Evolutionary conservation across 2,888 invertebrate genomes (phyloP).

Genomic region (Atethmia centrago): DNA sequence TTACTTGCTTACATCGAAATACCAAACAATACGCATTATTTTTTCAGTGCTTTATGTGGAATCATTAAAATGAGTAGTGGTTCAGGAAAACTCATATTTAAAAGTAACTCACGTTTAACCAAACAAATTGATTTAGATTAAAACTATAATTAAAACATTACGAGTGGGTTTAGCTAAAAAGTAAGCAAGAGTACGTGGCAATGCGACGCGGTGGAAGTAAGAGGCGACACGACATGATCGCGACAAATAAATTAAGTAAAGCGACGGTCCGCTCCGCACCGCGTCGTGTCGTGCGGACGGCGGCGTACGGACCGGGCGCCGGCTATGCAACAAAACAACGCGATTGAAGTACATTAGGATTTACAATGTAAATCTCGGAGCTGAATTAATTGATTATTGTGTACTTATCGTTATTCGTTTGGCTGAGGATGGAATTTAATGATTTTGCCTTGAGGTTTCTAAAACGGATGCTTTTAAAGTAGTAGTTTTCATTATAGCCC

Average conservation of each 20-base stretch:
- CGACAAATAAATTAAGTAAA: slow-evolving; percentile 63
- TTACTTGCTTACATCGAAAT: not conserved
- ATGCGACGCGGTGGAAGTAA: slow-evolving; percentile 52
- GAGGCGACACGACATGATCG: slow-evolving; percentile 41
- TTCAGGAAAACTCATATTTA: not conserved
- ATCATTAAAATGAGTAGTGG: not conserved
- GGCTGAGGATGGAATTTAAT: not conserved
- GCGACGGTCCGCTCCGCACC: slow-evolving; percentile 24
- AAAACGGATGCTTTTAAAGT: not conserved
- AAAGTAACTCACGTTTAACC: not conserved
- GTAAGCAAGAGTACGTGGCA: slow-evolving; percentile 31
- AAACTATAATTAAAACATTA: slow-evolving; percentile 53
- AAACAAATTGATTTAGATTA: slow-evolving; percentile 27
- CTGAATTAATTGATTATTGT: slow-evolving; percentile 47
- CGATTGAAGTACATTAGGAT: slow-evolving; percentile 50
- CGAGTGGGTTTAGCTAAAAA: slow-evolving; percentile 37
- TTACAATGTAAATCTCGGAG: slow-evolving; percentile 39
- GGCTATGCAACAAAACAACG: slow-evolving; percentile 49
- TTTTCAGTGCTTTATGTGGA: not conserved
- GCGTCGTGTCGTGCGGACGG: slow-evolving; percentile 29
- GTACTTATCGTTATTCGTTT: slow-evolving; percentile 13
- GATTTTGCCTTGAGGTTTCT: not conserved
- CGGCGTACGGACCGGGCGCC: slow-evolving; percentile 8
- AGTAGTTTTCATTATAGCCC: too few species aligned
- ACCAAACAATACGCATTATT: not conserved